Conservation (phyloP, 2,113 vertebrate species). For the Tyto alba region DNA sequence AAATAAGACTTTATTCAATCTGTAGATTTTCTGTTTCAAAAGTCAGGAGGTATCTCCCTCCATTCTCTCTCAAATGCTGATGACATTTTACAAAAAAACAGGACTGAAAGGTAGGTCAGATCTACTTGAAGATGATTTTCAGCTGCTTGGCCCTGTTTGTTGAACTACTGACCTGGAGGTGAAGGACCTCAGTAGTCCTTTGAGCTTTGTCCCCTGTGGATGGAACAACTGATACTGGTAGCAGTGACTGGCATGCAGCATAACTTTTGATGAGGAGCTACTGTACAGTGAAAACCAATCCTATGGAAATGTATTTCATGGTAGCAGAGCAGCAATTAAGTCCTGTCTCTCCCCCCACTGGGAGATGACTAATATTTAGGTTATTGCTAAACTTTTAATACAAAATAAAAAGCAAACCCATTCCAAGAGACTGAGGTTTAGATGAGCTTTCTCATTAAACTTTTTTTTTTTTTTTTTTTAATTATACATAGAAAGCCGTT, state of each 20-base stretch:
- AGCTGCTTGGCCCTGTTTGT: not conserved
- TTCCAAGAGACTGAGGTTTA: not conserved
- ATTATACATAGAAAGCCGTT: not conserved
- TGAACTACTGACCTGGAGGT: conserved; percentile 18
- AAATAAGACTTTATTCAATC: not conserved
- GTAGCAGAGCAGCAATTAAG: conserved; percentile 11
- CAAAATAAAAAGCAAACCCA: not conserved
- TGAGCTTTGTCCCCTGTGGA: not conserved
- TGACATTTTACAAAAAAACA: not conserved
- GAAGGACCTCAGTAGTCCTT: not conserved
- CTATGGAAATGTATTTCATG: not conserved
- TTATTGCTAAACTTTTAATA: not conserved
- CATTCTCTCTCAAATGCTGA: not conserved
- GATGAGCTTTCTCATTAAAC: not conserved
- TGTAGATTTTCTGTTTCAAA: not conserved
- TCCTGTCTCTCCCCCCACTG: not conserved
- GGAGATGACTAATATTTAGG: not conserved
- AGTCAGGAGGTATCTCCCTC: not conserved
- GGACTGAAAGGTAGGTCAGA: not conserved
- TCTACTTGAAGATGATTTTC: not conserved
- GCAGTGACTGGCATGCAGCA: not conserved
- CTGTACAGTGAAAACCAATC: not conserved
- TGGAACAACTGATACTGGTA: not conserved
- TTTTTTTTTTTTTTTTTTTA: not conserved
- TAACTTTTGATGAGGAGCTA: conserved; percentile 9